phyloP scores from a whole-genome alignment of 2,113 vertebrate species.

The Pseudorectes ferrugineus region DNA sequence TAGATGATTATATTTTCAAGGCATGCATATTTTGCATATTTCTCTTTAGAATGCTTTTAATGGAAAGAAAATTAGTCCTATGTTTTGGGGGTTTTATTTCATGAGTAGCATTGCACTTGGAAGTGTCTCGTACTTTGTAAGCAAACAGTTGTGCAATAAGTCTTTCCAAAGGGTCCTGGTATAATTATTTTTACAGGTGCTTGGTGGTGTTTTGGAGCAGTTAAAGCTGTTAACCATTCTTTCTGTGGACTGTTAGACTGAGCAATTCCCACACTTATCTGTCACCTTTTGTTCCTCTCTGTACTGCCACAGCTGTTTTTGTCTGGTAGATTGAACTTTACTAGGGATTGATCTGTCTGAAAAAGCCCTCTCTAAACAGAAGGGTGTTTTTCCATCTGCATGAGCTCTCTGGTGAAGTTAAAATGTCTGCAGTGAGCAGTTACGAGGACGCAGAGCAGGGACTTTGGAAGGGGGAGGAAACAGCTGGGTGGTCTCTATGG shows the following conservation, averaged over 20 bases:
- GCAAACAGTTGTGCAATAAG: neutral
- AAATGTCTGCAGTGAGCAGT: neutral
- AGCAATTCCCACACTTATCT: neutral
- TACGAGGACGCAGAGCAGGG: neutral
- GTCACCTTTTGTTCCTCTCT: neutral
- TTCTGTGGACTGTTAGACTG: neutral
- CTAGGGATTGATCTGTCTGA: neutral
- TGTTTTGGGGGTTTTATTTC: neutral
- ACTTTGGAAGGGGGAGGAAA: neutral
- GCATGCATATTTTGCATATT: fast-evolving
- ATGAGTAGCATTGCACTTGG: neutral
- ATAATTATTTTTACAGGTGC: neutral
- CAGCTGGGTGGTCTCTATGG: neutral
- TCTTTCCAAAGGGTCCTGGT: neutral
- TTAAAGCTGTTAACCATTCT: neutral
- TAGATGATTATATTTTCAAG: neutral
- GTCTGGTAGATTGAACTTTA: neutral
- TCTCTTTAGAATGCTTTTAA: neutral
- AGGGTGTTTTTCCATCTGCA: neutral
- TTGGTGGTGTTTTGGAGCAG: neutral
- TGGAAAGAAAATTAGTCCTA: neutral
- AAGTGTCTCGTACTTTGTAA: neutral
- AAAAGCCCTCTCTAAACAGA: neutral
- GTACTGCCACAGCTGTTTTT: neutral
- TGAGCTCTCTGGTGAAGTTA: neutral